These are phyloP conservation scores for Myiotriccus ornatus DNA, from an alignment of 2,797 vertebrate species.

Conservation along the genomic window DNA sequence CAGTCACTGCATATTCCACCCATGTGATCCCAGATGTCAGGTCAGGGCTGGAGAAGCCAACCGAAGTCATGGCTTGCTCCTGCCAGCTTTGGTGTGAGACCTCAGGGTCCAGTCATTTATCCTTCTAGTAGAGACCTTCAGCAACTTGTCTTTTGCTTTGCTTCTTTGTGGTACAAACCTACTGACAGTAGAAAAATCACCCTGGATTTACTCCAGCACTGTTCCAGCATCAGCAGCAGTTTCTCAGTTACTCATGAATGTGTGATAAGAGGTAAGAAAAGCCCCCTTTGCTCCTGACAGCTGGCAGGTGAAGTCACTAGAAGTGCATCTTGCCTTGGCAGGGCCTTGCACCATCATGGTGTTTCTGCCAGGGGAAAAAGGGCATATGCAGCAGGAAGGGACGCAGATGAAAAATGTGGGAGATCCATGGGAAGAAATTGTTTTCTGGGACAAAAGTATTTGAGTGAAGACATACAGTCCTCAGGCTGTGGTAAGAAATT, in stretches of 20 bases:
- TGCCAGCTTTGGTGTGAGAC: background rate
- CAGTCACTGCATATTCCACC: accelerated
- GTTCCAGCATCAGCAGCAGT: background rate
- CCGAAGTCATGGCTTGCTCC: background rate
- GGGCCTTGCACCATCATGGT: background rate
- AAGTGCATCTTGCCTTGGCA: background rate
- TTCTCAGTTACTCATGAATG: background rate
- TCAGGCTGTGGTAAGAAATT: no score
- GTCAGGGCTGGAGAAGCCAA: background rate
- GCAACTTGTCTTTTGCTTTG: background rate
- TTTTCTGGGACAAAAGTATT: background rate
- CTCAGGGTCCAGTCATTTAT: background rate
- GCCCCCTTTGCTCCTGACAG: background rate
- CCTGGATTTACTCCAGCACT: background rate
- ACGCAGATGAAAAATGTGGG: background rate
- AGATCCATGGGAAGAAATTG: background rate
- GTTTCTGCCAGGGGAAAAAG: background rate
- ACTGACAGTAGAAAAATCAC: background rate
- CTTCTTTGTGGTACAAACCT: background rate
- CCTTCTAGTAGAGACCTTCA: background rate
- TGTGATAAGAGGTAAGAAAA: background rate
- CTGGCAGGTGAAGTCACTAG: background rate
- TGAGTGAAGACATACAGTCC: background rate
- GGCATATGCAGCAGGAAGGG: background rate
- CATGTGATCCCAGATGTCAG: background rate